A percentile compares a stretch with the other conserved stretches of the same genome.
These are phyloP conservation scores for Myotis davidii DNA, from an alignment of 2,113 vertebrate species.

Conservation along the genomic window DNA sequence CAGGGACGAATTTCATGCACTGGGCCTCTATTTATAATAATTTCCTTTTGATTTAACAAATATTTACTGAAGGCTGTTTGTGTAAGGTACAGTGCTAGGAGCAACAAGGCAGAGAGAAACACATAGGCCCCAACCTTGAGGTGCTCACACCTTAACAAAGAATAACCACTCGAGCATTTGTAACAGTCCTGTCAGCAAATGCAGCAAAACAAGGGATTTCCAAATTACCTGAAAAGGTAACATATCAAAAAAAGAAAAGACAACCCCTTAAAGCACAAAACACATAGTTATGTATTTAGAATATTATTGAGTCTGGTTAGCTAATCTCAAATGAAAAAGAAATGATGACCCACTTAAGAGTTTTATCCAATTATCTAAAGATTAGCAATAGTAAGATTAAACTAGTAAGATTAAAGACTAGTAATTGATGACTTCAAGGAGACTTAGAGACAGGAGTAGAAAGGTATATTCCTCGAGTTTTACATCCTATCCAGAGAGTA, in stretches of 20 bases:
- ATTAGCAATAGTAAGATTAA: background rate
- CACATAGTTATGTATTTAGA: background rate
- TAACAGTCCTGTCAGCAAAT: background rate
- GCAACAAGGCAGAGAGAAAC: background rate
- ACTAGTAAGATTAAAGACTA: background rate
- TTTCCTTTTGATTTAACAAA: background rate
- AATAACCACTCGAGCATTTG: background rate
- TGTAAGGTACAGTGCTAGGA: background rate
- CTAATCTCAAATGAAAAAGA: background rate
- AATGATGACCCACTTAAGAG: background rate
- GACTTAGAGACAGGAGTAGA: background rate
- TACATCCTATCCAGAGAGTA: background rate
- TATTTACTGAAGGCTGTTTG: background rate
- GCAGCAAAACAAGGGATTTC: background rate
- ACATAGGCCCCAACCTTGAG: fast-evolving
- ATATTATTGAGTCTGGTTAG: background rate
- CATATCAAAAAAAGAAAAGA: background rate
- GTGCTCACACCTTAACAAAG: background rate
- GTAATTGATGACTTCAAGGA: background rate
- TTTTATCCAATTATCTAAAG: background rate
- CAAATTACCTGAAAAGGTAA: background rate
- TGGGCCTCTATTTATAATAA: background rate
- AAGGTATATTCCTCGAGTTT: fast-evolving
- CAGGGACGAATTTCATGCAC: too few species aligned
- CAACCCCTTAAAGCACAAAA: background rate